Evolutionary conservation across 1,140 invertebrate species (phyloP).

Genomic region (Druon quercuslanigerum): DNA sequence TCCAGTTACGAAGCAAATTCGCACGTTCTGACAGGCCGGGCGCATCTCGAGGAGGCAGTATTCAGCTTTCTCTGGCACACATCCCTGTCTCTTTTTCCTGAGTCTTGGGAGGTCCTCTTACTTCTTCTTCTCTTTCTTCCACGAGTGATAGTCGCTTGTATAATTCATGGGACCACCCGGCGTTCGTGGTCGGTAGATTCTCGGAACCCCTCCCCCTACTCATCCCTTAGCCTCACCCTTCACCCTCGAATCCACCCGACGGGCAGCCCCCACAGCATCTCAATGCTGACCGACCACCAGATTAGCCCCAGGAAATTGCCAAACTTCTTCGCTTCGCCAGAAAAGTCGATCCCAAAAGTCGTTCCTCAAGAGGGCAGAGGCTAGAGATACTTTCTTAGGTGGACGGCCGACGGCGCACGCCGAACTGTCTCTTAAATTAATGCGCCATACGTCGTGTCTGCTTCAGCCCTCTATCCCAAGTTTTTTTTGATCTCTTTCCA

Average conservation of each 20-base stretch:
- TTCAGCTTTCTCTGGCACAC: conserved; percentile 51
- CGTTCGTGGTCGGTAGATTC: conserved; percentile 63
- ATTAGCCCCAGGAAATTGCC: conserved; percentile 76
- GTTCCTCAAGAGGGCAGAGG: conserved; percentile 64
- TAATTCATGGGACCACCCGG: conserved; percentile 72
- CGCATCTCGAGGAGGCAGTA: conserved; percentile 38
- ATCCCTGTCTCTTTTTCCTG: conserved; percentile 46
- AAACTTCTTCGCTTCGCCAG: conserved; percentile 71
- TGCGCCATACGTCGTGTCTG: conserved; percentile 44
- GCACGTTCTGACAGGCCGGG: conserved; percentile 37
- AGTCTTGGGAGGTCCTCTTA: conserved; percentile 34
- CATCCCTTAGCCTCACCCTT: conserved; percentile 35
- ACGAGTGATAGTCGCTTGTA: conserved; percentile 66
- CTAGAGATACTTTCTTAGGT: conserved; percentile 49
- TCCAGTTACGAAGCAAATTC: conserved; percentile 38
- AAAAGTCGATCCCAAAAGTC: conserved; percentile 73
- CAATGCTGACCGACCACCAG: conserved; percentile 74
- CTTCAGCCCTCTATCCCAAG: background rate
- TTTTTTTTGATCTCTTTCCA: conserved; percentile 24
- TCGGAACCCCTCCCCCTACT: conserved; percentile 37
- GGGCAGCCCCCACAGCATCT: conserved; percentile 67
- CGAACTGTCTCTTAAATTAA: conserved; percentile 66
- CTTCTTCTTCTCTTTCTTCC: conserved; percentile 46
- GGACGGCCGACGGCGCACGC: conserved; percentile 52
- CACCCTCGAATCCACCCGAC: conserved; percentile 48